phyloP scores from a whole-genome alignment of 1,140 invertebrate genomes.

The Eciton burchellii region DNA sequence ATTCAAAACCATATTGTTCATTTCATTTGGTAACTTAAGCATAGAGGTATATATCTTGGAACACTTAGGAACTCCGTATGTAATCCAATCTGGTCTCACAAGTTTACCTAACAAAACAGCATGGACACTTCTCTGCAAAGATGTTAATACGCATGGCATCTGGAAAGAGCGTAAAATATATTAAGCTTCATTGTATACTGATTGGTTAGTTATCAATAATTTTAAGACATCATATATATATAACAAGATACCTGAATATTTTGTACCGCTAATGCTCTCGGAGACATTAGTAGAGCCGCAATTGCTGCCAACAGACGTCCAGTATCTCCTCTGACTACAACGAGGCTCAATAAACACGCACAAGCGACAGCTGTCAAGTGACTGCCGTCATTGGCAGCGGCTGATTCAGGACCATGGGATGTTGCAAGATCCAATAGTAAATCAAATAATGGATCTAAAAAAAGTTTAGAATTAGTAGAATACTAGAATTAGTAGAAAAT shows the following conservation, averaged over 20 bases:
- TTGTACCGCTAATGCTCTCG: constrained; percentile 91
- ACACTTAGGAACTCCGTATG: constrained; percentile 93
- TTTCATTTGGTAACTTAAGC: constrained; percentile 86
- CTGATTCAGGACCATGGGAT: constrained; percentile 87
- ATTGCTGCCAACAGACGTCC: constrained; percentile 95
- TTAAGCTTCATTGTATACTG: constrained; percentile 14
- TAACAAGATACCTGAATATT: constrained; percentile 89
- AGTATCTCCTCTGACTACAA: constrained; percentile 97
- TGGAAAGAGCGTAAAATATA: no score
- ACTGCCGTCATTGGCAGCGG: constrained; percentile 87
- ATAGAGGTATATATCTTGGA: constrained; percentile 91
- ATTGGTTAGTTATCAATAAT: no score
- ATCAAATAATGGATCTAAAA: constrained; percentile 91
- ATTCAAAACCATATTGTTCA: constrained; percentile 85
- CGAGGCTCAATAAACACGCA: constrained; percentile 95
- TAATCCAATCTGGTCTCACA: constrained; percentile 94
- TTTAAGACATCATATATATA: no score
- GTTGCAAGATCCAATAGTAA: constrained; percentile 92
- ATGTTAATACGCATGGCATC: constrained; percentile 94
- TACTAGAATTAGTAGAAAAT: not conserved
- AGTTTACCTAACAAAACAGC: constrained; percentile 94
- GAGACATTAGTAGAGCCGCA: constrained; percentile 95
- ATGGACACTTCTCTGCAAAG: constrained; percentile 95
- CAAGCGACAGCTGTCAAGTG: constrained; percentile 94
- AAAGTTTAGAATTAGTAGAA: constrained; percentile 33